A percentile compares a stretch with the other conserved stretches of the same genome.
These are phyloP conservation scores for Boulengeromyrus knoepffleri DNA, from an alignment of 2,113 vertebrate species.

Conservation along the genomic window DNA sequence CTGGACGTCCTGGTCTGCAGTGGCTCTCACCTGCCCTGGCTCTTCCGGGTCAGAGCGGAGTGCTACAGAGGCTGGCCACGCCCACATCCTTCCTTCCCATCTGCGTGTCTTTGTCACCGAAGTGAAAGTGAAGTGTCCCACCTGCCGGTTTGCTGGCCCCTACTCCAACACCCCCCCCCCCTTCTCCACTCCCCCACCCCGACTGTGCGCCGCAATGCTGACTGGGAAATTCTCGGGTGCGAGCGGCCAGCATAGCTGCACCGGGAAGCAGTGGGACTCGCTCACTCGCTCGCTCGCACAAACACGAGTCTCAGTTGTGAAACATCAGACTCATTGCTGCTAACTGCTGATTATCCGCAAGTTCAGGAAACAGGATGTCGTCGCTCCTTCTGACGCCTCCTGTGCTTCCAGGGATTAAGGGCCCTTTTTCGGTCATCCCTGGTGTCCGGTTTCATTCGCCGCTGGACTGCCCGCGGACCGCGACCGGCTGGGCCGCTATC, in stretches of 20 bases:
- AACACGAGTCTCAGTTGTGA: neutral
- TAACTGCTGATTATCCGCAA: neutral
- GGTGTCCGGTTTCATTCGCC: neutral
- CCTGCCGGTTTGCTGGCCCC: neutral
- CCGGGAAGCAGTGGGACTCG: neutral
- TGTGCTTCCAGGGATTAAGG: neutral
- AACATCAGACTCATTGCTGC: neutral
- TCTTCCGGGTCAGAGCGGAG: neutral
- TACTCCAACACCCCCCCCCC: neutral
- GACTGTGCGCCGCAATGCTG: neutral
- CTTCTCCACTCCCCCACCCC: neutral
- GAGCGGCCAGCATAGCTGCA: neutral
- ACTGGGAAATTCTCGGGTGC: neutral
- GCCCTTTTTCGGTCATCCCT: neutral
- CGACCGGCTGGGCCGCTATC: neutral
- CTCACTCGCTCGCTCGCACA: neutral
- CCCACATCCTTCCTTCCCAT: neutral
- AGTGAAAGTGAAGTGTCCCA: neutral
- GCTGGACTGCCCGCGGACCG: neutral
- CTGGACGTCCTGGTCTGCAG: neutral
- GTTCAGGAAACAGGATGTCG: neutral
- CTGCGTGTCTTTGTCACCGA: neutral
- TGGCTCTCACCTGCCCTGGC: too few species aligned
- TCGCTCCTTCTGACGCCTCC: neutral
- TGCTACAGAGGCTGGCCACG: neutral